These are phyloP conservation scores for Muraenolepis orangiensis DNA, from an alignment of 2,797 vertebrate species.

Conservation along the genomic window DNA sequence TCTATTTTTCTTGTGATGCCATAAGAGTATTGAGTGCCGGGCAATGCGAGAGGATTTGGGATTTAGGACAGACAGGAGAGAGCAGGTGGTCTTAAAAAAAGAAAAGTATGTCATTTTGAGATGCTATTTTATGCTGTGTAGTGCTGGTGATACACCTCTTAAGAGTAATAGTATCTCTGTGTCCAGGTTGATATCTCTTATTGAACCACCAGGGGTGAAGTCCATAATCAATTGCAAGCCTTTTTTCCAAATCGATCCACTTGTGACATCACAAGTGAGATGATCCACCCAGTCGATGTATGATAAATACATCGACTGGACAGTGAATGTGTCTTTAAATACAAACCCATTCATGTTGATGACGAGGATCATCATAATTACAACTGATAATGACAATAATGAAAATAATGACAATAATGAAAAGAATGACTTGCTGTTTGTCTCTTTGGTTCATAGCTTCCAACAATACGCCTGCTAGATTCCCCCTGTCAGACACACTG, in stretches of 20 bases:
- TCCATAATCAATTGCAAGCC: background rate
- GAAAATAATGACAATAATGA: background rate
- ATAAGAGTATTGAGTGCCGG: conserved; percentile 31
- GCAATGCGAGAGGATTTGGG: conserved; percentile 19
- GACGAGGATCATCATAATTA: background rate
- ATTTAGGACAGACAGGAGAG: conserved; percentile 23
- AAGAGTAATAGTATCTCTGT: background rate
- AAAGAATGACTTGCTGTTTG: background rate
- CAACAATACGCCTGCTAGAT: background rate
- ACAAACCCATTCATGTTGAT: background rate
- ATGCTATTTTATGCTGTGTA: background rate
- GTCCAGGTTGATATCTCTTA: background rate
- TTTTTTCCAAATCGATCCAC: background rate
- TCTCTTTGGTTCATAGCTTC: background rate
- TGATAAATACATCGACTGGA: background rate
- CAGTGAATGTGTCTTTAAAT: background rate
- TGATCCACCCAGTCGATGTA: background rate
- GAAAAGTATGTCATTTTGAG: conserved; percentile 43
- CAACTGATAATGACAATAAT: background rate
- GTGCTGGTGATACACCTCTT: background rate
- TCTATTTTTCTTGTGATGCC: conserved; percentile 50
- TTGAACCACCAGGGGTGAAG: background rate
- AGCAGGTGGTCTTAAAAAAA: conserved; percentile 43
- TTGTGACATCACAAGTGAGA: background rate
- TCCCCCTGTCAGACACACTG: background rate